These are phyloP conservation scores for Prorops nasuta DNA, from an alignment of 1,140 invertebrate species.

Conservation along the genomic window DNA sequence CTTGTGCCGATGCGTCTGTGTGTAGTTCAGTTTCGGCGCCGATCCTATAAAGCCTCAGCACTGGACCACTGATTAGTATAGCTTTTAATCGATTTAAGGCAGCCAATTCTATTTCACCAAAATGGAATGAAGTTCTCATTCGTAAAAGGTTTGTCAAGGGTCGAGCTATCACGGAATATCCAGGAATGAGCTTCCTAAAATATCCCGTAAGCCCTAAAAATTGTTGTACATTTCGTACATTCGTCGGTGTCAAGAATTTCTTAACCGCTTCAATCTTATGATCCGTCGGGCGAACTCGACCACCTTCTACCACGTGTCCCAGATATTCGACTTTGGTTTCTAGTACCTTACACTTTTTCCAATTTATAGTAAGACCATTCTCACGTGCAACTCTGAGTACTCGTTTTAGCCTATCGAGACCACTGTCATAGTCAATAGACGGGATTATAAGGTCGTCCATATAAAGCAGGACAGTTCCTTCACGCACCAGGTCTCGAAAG, in stretches of 20 bases:
- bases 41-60: neutral
- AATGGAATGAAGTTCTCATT: neutral
- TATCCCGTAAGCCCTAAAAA: constrained; percentile 16
- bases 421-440: neutral
- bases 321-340: neutral
- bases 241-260: constrained; percentile 5
- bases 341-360: neutral
- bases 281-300: neutral
- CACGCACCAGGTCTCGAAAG: neutral
- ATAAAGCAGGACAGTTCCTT: neutral
- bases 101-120: neutral
- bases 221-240: constrained; percentile 9
- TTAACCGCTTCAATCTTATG: constrained; percentile 3
- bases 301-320: neutral
- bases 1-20: neutral
- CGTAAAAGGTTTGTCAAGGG: constrained; percentile 9
- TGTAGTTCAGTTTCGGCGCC: neutral
- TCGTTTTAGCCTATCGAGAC: neutral
- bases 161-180: constrained; percentile 6
- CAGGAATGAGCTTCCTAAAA: constrained; percentile 5
- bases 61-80: neutral
- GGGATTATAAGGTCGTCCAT: constrained; percentile 1
- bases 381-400: neutral
- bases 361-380: neutral
- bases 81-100: constrained; percentile 2